A percentile compares a stretch with the other conserved stretches of the same genome.
Conservation (phyloP, 2,113 vertebrate genomes). For the Porphyrio hochstetteri region DNA sequence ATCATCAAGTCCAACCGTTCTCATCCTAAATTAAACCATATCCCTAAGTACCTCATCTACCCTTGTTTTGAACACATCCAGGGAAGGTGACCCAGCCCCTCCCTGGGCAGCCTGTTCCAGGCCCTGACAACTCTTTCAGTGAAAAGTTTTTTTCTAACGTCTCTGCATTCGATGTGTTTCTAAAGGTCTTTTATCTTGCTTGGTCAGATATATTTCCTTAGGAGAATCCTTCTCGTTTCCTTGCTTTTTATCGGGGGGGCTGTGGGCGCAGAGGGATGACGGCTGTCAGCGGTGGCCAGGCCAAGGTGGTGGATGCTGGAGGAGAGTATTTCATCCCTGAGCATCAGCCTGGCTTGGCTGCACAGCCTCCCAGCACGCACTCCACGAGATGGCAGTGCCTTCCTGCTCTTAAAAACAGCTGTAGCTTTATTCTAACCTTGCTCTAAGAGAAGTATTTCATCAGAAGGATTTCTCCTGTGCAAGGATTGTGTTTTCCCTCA, state of each 20-base stretch:
- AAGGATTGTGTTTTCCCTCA: slow-evolving; percentile 36
- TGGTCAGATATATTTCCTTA: background rate
- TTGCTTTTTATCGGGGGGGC: background rate
- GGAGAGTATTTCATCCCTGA: accelerated
- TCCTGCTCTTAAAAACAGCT: slow-evolving; percentile 45
- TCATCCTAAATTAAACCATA: no score
- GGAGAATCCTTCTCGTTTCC: background rate
- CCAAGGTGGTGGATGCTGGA: accelerated
- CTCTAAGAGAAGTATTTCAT: slow-evolving; percentile 38
- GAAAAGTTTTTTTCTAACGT: no score
- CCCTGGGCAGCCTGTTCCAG: no score
- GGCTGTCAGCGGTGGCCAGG: background rate
- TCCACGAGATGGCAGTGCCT: slow-evolving; percentile 78
- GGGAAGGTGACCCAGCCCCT: no score
- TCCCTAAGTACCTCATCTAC: no score
- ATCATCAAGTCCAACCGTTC: no score
- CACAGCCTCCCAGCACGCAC: background rate
- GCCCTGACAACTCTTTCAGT: no score
- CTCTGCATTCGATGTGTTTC: background rate
- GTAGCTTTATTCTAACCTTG: background rate
- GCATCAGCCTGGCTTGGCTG: background rate
- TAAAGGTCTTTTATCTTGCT: background rate
- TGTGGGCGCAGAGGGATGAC: background rate
- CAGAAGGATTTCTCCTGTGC: slow-evolving; percentile 47
- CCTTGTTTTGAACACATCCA: no score